Evolutionary conservation across 2,797 vertebrate species (phyloP).

Genomic region (Rhynchonycteris naso): DNA sequence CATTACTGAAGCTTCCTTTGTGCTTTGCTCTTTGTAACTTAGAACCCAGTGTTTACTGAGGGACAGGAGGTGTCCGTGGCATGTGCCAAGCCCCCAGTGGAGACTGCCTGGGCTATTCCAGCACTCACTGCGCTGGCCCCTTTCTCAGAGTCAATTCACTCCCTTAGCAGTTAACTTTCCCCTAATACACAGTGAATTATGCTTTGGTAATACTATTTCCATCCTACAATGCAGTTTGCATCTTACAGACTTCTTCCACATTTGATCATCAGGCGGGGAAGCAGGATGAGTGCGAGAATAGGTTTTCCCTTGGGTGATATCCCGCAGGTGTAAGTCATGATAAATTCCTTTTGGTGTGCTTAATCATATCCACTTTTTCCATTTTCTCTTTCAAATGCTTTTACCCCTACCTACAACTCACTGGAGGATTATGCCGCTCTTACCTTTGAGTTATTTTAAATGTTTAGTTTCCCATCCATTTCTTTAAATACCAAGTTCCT

Average conservation of each 20-base stretch:
- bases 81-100: neutral
- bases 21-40: neutral
- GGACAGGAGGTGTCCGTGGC: neutral
- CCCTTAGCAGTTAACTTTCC: neutral
- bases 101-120: neutral
- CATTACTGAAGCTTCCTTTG: neutral
- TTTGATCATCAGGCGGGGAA: neutral
- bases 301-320: neutral
- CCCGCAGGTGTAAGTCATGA: neutral
- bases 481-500: constrained; percentile 27
- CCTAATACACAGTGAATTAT: neutral
- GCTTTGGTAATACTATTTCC: neutral
- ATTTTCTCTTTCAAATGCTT: neutral
- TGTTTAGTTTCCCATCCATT: neutral
- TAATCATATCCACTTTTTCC: neutral
- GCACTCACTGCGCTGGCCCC: neutral
- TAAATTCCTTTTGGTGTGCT: too few species aligned
- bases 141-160: neutral
- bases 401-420: neutral
- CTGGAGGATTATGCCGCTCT: neutral
- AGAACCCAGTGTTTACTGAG: neutral
- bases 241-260: neutral
- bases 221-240: neutral
- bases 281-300: accelerated
- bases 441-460: constrained; percentile 35